A percentile compares a stretch with the other conserved stretches of the same genome.
These are phyloP conservation scores for Parazoanthus atlanticus DNA, from an alignment of 92 coral and sea anemone genomes.

Conservation along the genomic window DNA sequence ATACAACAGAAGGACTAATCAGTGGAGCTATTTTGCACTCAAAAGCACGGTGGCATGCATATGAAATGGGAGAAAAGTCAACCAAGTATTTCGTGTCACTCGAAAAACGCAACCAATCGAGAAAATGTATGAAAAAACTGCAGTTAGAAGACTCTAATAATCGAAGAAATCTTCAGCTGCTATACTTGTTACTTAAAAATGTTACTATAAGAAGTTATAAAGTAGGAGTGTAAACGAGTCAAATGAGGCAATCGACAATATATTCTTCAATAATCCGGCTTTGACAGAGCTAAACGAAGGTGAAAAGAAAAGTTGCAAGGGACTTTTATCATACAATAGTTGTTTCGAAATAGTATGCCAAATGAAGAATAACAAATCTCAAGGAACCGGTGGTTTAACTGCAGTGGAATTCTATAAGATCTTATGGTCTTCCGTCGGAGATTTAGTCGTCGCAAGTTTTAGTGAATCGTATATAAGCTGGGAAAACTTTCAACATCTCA, in stretches of 20 bases:
- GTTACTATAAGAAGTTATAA: background rate
- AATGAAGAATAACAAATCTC: conserved; percentile 41
- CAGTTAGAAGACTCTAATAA: background rate
- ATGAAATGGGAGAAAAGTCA: conserved; percentile 43
- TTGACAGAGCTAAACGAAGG: conserved; percentile 1
- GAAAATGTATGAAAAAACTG: conserved; percentile 10
- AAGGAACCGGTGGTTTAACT: conserved; percentile 36
- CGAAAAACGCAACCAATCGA: conserved; percentile 30
- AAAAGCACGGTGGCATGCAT: conserved; percentile 32
- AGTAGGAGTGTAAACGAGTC: background rate
- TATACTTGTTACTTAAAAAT: background rate
- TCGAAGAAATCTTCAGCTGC: background rate
- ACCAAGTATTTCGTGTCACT: conserved; percentile 27
- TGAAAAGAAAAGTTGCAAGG: background rate
- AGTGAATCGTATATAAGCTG: conserved; percentile 10
- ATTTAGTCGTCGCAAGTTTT: conserved; percentile 34
- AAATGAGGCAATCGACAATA: background rate
- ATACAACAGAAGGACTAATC: background rate
- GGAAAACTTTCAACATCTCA: conserved; percentile 28
- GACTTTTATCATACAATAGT: background rate
- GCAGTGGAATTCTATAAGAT: conserved; percentile 33
- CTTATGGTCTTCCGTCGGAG: conserved; percentile 16
- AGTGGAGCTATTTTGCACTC: conserved; percentile 8
- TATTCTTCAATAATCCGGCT: background rate
- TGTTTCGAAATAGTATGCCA: background rate